A percentile compares a stretch with the other conserved stretches of the same genome.
Evolutionary conservation across 2,797 vertebrate species (phyloP).

Genomic region (Australoheros facetus): DNA sequence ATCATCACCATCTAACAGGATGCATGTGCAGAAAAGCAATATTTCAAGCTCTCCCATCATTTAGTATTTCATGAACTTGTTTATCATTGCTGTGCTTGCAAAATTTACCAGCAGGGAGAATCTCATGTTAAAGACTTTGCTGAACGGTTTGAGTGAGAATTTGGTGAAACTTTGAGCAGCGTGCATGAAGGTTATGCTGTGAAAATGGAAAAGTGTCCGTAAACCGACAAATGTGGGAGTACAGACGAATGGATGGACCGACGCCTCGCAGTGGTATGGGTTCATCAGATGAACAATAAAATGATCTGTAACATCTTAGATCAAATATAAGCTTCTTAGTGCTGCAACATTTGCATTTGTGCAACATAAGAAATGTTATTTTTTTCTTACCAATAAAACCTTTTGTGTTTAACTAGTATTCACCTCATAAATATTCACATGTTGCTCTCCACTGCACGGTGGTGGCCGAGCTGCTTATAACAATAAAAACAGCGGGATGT

Average conservation of each 20-base stretch:
- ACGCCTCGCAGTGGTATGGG: not conserved
- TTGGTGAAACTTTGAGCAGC: not conserved
- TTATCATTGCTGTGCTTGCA: not conserved
- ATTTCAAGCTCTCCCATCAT: too few species aligned
- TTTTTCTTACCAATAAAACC: not conserved
- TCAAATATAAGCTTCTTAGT: not conserved
- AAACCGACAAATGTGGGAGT: not conserved
- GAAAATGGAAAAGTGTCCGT: not conserved
- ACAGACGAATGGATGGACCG: not conserved
- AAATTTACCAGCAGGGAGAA: not conserved
- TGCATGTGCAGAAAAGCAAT: not conserved
- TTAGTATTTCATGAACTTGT: not conserved
- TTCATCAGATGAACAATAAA: not conserved
- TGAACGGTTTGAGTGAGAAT: too few species aligned
- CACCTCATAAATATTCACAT: not conserved
- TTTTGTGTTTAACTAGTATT: not conserved
- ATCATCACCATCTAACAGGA: not conserved
- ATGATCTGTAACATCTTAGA: not conserved
- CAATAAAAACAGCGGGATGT: not conserved
- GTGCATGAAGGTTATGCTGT: not conserved
- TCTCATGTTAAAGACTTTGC: not conserved
- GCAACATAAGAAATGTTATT: not conserved
- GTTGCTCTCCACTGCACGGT: too few species aligned
- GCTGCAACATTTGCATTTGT: not conserved
- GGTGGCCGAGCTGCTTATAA: not conserved